Percentiles rank a stretch among this genome's conserved stretches.
phyloP scores from a whole-genome alignment of 2,797 vertebrate genomes.

The Aulostomus chinensis region DNA sequence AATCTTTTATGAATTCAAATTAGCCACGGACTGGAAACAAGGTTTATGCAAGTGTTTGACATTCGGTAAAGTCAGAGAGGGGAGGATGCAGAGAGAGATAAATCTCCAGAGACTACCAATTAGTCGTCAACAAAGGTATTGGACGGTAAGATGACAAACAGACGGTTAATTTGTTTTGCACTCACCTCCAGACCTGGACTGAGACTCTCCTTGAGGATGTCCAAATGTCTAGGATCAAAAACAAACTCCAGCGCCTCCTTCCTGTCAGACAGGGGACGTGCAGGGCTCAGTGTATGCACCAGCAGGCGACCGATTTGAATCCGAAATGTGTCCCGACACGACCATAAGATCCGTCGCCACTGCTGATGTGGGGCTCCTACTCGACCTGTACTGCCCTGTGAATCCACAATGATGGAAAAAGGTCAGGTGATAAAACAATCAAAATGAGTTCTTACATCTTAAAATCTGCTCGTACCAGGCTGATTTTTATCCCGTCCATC shows the following conservation, averaged over 20 bases:
- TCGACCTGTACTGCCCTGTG: constrained; percentile 80
- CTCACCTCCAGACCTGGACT: constrained; percentile 90
- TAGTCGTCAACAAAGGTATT: not conserved
- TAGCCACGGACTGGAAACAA: constrained; percentile 7
- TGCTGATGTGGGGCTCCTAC: constrained; percentile 85
- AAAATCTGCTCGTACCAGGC: constrained; percentile 84
- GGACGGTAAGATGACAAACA: not conserved
- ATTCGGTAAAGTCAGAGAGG: constrained; percentile 11
- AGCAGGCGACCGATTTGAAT: constrained; percentile 92
- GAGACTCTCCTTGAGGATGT: constrained; percentile 93
- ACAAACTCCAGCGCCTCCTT: constrained; percentile 89
- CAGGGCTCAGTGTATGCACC: constrained; percentile 88
- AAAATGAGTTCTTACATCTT: too few species aligned
- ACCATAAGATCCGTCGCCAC: constrained; percentile 90
- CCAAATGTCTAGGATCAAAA: constrained; percentile 85
- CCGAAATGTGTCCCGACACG: constrained; percentile 91
- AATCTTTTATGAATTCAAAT: not conserved
- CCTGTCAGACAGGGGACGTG: constrained; percentile 82
- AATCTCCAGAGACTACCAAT: constrained; percentile 3
- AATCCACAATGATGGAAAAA: constrained; percentile 19
- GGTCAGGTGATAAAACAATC: not conserved
- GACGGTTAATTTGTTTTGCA: not conserved
- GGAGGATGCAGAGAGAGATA: constrained; percentile 2
- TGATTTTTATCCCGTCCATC: constrained; percentile 91
- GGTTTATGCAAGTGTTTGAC: not conserved